Evolutionary conservation across 2,113 vertebrate genomes (phyloP).

Genomic region (pig (Sus scrofa)): DNA sequence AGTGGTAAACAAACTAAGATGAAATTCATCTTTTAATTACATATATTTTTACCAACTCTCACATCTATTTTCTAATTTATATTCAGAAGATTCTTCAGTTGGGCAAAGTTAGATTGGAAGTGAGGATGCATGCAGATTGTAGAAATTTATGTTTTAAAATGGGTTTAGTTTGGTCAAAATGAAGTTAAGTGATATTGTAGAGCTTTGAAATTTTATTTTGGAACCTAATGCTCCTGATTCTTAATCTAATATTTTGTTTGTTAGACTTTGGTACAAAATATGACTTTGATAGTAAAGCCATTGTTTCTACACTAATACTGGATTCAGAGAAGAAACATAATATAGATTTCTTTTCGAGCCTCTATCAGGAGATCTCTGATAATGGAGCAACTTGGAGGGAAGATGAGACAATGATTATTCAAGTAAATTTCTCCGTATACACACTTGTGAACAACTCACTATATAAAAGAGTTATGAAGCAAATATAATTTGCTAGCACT

Average conservation of each 20-base stretch:
- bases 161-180: not conserved
- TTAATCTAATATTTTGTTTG: not conserved
- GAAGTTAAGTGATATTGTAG: not conserved
- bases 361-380: not conserved
- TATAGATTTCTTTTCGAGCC: not conserved
- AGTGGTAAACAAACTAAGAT: not conserved
- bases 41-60: not conserved
- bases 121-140: not conserved
- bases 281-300: not conserved
- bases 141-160: not conserved
- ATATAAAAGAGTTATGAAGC: not conserved
- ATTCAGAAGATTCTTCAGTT: not conserved
- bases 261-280: conserved; percentile 10
- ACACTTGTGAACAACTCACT: not conserved
- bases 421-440: not conserved
- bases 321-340: not conserved
- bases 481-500: not conserved
- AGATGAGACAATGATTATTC: not conserved
- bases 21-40: not conserved
- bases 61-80: conserved; percentile 24
- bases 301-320: not conserved
- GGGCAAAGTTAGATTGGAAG: not conserved
- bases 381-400: not conserved
- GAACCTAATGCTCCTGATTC: not conserved
- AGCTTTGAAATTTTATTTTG: not conserved